These are phyloP conservation scores for Campodea augens DNA, from an alignment of 1,140 invertebrate species.

Conservation along the genomic window DNA sequence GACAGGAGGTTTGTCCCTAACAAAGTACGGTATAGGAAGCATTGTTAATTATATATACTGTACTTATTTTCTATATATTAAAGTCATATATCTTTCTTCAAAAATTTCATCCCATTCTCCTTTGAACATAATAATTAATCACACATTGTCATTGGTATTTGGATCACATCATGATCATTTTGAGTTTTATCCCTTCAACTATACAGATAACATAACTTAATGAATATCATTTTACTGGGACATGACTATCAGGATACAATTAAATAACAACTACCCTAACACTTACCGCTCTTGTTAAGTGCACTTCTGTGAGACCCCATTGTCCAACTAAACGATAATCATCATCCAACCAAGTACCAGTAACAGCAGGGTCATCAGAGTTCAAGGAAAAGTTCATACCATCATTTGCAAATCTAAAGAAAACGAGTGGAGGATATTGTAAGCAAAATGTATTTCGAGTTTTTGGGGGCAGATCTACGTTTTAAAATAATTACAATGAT, in stretches of 20 bases:
- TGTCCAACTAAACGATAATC: conserved; percentile 28
- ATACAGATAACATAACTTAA: background rate
- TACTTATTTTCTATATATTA: too few relatives aligned
- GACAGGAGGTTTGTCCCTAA: too few relatives aligned
- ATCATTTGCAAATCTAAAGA: conserved; percentile 33
- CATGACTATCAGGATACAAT: conserved; percentile 1
- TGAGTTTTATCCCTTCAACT: too few relatives aligned
- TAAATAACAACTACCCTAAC: conserved; percentile 7
- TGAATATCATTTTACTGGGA: background rate
- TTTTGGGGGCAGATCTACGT: background rate
- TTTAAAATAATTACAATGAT: background rate
- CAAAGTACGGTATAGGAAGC: too few relatives aligned
- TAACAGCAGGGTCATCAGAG: conserved; percentile 37
- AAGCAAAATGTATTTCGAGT: background rate
- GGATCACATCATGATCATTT: too few relatives aligned
- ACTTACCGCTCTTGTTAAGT: conserved; percentile 30
- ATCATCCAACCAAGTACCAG: conserved; percentile 26
- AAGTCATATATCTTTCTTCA: too few relatives aligned
- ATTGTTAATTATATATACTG: too few relatives aligned
- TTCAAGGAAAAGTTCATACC: conserved; percentile 36
- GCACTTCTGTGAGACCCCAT: conserved; percentile 29
- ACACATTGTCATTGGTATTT: too few relatives aligned
- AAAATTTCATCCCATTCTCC: too few relatives aligned
- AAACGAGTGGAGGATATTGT: background rate
- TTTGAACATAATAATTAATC: too few relatives aligned